A percentile compares a stretch with the other conserved stretches of the same genome.
Evolutionary conservation across 2,888 invertebrate species (phyloP).

Genomic region (Lissonota sp.): DNA sequence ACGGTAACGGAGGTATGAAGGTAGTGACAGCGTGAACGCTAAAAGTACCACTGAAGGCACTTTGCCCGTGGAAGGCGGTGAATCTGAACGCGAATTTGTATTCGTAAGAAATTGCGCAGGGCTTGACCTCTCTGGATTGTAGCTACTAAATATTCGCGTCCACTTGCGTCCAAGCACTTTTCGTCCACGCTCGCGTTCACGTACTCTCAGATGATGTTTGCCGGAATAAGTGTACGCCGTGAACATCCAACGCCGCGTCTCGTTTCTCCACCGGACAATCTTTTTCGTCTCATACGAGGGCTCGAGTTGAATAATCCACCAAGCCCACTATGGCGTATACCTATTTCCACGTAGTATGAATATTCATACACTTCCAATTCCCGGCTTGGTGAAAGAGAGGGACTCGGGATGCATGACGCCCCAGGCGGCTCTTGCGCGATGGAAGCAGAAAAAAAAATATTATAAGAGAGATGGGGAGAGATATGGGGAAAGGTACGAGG

Average conservation of each 20-base stretch:
- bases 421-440: constrained; percentile 53
- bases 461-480: constrained; percentile 48
- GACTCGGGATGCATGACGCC: constrained; percentile 58
- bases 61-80: constrained; percentile 8
- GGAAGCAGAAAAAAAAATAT: constrained; percentile 53
- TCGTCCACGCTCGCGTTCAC: constrained; percentile 55
- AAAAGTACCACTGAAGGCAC: neutral
- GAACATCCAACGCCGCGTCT: constrained; percentile 35
- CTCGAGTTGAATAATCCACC: constrained; percentile 72
- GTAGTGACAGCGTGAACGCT: neutral
- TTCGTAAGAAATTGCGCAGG: constrained; percentile 38
- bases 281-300: constrained; percentile 65
- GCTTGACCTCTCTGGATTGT: neutral
- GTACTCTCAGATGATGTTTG: constrained; percentile 48
- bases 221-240: constrained; percentile 48
- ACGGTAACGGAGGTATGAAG: no score
- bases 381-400: constrained; percentile 18
- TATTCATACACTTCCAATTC: constrained; percentile 72
- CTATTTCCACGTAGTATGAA: constrained; percentile 70
- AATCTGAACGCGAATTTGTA: constrained; percentile 39
- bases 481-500: constrained; percentile 8
- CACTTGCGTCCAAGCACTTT: constrained; percentile 54
- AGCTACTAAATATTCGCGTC: constrained; percentile 33
- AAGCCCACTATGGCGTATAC: constrained; percentile 35
- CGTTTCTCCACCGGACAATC: constrained; percentile 45